Evolutionary conservation across 2,888 invertebrate genomes (phyloP).

Genomic region (Pyrrhosoma nymphula): DNA sequence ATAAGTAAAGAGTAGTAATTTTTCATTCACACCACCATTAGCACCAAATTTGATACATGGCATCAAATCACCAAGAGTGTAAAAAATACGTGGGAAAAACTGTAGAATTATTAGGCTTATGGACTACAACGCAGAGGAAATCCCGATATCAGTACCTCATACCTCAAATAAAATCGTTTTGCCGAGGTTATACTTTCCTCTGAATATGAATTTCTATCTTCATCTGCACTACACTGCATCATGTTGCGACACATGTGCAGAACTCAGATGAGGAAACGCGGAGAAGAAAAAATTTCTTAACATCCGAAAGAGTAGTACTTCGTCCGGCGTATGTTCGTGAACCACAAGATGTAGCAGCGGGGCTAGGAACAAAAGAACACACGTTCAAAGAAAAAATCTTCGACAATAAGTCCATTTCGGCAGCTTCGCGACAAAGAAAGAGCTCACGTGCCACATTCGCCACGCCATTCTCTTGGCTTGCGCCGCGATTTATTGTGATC

Average conservation of each 20-base stretch:
- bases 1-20: no score
- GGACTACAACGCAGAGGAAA: no score
- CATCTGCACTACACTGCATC: not conserved
- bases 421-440: not conserved
- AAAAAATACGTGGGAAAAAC: no score
- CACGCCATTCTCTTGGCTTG: not conserved
- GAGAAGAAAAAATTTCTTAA: not conserved
- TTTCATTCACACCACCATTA: no score
- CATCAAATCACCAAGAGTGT: no score
- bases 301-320: not conserved
- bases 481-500: not conserved
- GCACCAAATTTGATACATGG: no score
- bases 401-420: not conserved
- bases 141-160: no score
- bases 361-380: not conserved
- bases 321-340: not conserved
- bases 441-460: constrained; percentile 17
- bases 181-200: no score
- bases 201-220: not conserved
- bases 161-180: no score
- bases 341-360: not conserved
- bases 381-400: not conserved
- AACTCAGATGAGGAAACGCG: not conserved
- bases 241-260: not conserved
- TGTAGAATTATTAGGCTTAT: no score